Evolutionary conservation across 1,140 invertebrate species (phyloP).

Genomic region (Microplitis demolitor): DNA sequence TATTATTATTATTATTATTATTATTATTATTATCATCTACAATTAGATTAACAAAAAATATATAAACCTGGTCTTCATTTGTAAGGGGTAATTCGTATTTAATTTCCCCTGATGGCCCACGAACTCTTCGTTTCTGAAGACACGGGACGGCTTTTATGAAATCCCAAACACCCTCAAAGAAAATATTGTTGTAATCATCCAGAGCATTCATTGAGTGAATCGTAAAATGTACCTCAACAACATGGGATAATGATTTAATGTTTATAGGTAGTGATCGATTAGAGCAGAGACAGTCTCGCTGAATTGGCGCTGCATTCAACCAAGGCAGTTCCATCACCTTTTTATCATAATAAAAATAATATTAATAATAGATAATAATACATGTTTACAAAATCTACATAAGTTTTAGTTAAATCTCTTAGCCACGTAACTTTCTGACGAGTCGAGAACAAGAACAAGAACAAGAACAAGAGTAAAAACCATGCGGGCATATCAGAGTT

Average conservation of each 20-base stretch:
- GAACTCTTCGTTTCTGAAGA: constrained; percentile 67
- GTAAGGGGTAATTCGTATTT: constrained; percentile 65
- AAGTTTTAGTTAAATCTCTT: too few species aligned
- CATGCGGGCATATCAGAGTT: background rate
- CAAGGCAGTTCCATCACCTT: constrained; percentile 76
- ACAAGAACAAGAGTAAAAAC: too few species aligned
- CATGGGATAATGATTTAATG: constrained; percentile 75
- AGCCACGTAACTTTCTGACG: background rate
- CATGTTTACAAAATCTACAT: background rate
- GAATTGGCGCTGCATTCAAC: constrained; percentile 68
- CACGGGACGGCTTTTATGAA: constrained; percentile 76
- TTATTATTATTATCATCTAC: background rate
- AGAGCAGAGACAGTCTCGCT: constrained; percentile 75
- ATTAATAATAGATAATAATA: background rate
- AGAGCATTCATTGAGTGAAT: constrained; percentile 80
- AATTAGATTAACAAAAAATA: background rate
- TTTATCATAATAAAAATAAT: background rate
- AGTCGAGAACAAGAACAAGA: too few species aligned
- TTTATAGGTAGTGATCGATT: constrained; percentile 70
- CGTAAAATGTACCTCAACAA: constrained; percentile 81
- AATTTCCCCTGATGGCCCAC: constrained; percentile 78
- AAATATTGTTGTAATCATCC: constrained; percentile 82
- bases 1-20: background rate
- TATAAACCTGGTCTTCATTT: constrained; percentile 69
- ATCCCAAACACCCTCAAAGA: constrained; percentile 83